These are phyloP conservation scores for Myiozetetes cayanensis DNA, from an alignment of 2,113 vertebrate species.

Conservation along the genomic window DNA sequence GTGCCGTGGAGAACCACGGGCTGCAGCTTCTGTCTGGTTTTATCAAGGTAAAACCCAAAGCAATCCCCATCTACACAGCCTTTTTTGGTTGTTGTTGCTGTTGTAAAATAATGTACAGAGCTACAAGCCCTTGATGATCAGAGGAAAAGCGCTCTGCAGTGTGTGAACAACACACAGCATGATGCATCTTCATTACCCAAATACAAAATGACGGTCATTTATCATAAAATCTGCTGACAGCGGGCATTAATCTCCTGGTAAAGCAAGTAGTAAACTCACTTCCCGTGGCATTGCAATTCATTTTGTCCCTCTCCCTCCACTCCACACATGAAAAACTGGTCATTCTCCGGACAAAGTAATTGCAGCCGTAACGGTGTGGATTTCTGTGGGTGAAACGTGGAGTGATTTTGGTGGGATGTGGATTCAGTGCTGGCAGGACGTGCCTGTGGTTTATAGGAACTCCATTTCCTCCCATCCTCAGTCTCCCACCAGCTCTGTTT, in stretches of 20 bases:
- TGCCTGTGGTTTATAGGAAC: neutral
- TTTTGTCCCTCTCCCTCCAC: neutral
- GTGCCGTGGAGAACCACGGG: neutral
- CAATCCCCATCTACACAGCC: neutral
- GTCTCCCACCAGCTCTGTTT: neutral
- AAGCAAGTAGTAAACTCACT: neutral
- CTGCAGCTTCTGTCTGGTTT: neutral
- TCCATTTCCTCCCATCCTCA: neutral
- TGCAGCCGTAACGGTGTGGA: neutral
- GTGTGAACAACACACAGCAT: neutral
- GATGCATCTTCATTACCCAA: constrained; percentile 40
- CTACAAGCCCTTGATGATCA: neutral
- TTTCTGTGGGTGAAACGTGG: neutral
- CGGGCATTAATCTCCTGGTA: constrained; percentile 29
- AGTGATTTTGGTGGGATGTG: neutral
- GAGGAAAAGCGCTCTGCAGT: neutral
- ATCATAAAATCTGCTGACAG: constrained; percentile 27
- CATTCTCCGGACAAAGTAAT: neutral
- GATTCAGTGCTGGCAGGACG: rapidly evolving
- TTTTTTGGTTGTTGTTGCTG: neutral
- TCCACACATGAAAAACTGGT: neutral
- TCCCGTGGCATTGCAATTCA: neutral
- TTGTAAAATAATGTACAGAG: neutral
- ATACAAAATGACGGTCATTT: neutral
- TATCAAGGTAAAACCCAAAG: neutral